Percentiles rank a stretch among this genome's conserved stretches.
Evolutionary conservation across 2,113 vertebrate species (phyloP).

Genomic region (Panthera tigris): DNA sequence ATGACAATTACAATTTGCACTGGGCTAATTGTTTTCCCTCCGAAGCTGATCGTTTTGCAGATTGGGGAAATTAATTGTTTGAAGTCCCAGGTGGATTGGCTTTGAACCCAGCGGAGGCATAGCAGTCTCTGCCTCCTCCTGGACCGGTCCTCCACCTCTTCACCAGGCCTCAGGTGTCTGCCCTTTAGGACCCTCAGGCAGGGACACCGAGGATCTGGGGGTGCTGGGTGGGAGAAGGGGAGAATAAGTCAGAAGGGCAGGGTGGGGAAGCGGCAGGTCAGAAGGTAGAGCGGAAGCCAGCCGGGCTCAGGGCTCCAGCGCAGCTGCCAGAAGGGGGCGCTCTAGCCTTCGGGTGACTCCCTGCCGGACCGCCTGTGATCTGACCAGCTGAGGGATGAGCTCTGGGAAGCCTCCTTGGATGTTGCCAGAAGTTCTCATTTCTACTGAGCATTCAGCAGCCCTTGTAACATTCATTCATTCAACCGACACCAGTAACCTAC

Average conservation of each 20-base stretch:
- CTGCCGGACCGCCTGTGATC: too few relatives aligned
- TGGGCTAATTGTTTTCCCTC: constrained; percentile 83
- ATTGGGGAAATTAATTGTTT: constrained; percentile 83
- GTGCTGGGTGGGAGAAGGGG: background rate
- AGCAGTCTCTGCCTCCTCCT: background rate
- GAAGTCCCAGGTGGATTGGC: constrained; percentile 80
- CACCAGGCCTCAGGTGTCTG: background rate
- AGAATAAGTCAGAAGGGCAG: background rate
- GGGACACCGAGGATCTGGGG: background rate
- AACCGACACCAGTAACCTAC: background rate
- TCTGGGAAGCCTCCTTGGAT: background rate
- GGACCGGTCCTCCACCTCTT: background rate
- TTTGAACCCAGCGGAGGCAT: constrained; percentile 49
- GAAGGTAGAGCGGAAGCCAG: background rate
- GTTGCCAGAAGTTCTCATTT: background rate
- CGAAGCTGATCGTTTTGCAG: constrained; percentile 77
- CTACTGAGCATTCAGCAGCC: background rate
- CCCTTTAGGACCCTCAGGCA: background rate
- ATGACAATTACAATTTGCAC: constrained; percentile 87
- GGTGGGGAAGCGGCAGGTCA: background rate
- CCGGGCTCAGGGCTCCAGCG: background rate
- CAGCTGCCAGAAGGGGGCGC: background rate
- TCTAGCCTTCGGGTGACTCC: background rate
- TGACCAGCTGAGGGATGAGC: background rate
- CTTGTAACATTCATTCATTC: background rate